These are phyloP conservation scores for Papilio dardanus DNA, from an alignment of 1,140 invertebrate genomes.

Conservation along the genomic window DNA sequence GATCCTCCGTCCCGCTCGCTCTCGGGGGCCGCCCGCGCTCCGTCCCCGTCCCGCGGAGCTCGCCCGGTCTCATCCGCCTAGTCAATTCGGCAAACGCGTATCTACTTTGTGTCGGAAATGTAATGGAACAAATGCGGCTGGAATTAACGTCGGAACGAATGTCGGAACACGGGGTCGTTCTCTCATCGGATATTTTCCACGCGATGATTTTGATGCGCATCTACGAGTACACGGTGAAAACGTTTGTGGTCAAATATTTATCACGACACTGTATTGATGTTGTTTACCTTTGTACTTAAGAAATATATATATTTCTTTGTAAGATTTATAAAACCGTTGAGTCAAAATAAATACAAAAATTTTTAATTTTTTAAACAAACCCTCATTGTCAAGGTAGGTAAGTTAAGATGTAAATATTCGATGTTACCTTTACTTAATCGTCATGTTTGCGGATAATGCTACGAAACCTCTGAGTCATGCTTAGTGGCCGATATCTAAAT, in stretches of 20 bases:
- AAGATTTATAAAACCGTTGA: neutral
- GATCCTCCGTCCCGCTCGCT: conserved; percentile 67
- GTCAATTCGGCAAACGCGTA: conserved; percentile 82
- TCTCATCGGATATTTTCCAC: conserved; percentile 78
- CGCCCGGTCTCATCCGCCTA: conserved; percentile 80
- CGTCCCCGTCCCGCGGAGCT: conserved; percentile 60
- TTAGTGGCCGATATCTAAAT: neutral
- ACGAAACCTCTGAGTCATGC: neutral
- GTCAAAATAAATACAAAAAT: neutral
- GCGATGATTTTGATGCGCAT: conserved; percentile 78
- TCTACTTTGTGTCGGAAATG: conserved; percentile 82
- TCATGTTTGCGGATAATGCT: neutral
- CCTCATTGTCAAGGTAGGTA: neutral
- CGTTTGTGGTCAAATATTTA: conserved; percentile 26
- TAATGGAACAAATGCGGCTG: conserved; percentile 82
- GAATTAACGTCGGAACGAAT: conserved; percentile 81
- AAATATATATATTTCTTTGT: neutral
- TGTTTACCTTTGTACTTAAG: neutral
- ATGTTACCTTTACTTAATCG: neutral
- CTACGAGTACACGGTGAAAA: conserved; percentile 65
- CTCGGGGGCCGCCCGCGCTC: conserved; percentile 47
- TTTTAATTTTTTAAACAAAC: neutral
- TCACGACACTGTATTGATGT: neutral
- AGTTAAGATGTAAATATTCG: neutral
- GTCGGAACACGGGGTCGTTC: conserved; percentile 75